Evolutionary conservation across 2,113 vertebrate species (phyloP).

Genomic region (Phaetusa simplex): DNA sequence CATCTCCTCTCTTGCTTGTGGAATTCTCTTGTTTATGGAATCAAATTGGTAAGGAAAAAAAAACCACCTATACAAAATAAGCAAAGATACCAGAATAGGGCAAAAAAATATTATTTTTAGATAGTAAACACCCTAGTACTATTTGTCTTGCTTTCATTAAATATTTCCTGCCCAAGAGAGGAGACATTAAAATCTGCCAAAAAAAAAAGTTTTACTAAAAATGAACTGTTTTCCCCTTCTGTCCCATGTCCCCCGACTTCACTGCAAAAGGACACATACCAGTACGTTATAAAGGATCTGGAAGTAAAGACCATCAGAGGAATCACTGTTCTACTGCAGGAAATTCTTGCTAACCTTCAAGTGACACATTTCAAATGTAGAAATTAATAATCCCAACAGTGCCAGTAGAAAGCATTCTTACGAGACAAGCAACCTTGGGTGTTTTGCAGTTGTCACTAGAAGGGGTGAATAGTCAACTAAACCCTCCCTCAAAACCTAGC

Average conservation of each 20-base stretch:
- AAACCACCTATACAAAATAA: background rate
- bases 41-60: background rate
- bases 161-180: background rate
- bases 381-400: background rate
- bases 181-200: background rate
- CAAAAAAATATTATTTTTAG: background rate
- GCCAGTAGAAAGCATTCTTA: background rate
- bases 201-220: background rate
- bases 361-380: background rate
- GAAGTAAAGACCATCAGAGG: background rate
- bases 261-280: background rate
- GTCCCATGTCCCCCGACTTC: background rate
- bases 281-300: background rate
- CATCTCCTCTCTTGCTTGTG: background rate
- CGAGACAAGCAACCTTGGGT: background rate
- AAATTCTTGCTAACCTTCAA: background rate
- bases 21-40: background rate
- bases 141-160: constrained; percentile 1
- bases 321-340: background rate
- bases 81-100: background rate
- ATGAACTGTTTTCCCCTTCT: background rate
- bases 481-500: background rate
- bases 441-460: background rate
- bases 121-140: background rate
- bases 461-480: background rate